Conservation (phyloP, 2,113 vertebrate species). For the Nicator chloris region DNA sequence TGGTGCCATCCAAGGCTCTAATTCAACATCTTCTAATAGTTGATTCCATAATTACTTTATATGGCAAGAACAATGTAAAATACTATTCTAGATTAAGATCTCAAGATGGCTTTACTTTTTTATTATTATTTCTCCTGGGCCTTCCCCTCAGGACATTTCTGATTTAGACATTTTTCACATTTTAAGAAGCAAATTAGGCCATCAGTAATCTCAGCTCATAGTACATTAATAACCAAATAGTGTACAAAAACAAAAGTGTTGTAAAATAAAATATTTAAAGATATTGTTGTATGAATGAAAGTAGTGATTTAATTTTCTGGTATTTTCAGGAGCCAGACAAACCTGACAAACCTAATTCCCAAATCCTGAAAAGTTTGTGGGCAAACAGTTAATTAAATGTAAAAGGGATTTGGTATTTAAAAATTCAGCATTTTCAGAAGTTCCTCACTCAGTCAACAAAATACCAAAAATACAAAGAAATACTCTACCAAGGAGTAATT, state of each 20-base stretch:
- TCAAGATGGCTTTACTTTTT: conserved; percentile 35
- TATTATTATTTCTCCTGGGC: background rate
- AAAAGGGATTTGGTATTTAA: background rate
- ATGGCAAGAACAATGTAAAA: conserved; percentile 50
- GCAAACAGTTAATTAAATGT: background rate
- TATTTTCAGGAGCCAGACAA: background rate
- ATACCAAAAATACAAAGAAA: background rate
- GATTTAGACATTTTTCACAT: background rate
- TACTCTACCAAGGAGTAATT: background rate
- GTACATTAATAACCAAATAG: background rate
- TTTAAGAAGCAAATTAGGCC: conserved; percentile 11
- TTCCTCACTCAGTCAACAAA: background rate
- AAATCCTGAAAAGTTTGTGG: background rate
- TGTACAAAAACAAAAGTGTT: background rate
- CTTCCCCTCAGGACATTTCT: background rate
- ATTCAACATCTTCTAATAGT: conserved; percentile 70
- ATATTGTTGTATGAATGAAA: background rate
- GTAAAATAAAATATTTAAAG: background rate
- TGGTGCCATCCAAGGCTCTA: conserved; percentile 68
- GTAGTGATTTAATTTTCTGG: background rate
- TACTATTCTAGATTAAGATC: conserved; percentile 41
- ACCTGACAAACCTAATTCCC: background rate
- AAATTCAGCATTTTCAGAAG: background rate
- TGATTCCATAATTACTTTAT: conserved; percentile 72
- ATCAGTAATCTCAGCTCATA: background rate